phyloP scores from a whole-genome alignment of 1,140 invertebrate species.

The Adoxophyes honmai region DNA sequence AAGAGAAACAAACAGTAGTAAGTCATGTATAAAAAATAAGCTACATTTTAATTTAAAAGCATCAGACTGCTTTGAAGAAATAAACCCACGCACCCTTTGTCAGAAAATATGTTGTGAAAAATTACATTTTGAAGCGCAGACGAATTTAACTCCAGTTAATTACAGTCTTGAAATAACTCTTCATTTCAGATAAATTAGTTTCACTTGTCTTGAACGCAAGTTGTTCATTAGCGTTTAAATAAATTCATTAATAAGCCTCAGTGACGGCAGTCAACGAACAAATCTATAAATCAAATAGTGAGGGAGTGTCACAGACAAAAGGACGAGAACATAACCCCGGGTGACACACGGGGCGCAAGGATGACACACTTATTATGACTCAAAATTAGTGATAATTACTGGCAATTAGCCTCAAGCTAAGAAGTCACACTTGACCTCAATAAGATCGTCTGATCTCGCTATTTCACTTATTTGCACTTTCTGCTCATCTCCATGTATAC shows the following conservation, averaged over 20 bases:
- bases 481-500: no score
- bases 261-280: conserved; percentile 68
- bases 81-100: no score
- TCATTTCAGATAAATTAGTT: conserved; percentile 71
- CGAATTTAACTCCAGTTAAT: conserved; percentile 31
- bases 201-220: conserved; percentile 68
- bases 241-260: conserved; percentile 73
- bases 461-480: no score
- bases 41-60: no score
- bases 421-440: no score
- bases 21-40: no score
- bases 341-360: conserved; percentile 31
- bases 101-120: not conserved
- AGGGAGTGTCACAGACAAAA: conserved; percentile 72
- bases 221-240: conserved; percentile 76
- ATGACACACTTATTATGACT: conserved; percentile 14
- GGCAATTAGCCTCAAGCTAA: no score
- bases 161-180: conserved; percentile 54
- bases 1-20: no score
- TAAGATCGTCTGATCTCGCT: no score
- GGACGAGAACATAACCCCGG: conserved; percentile 44
- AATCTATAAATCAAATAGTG: conserved; percentile 76
- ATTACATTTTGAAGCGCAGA: conserved; percentile 7
- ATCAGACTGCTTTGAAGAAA: no score
- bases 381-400: no score